These are phyloP conservation scores for Chrysolina haemoptera DNA, from an alignment of 2,888 invertebrate species.

Conservation along the genomic window DNA sequence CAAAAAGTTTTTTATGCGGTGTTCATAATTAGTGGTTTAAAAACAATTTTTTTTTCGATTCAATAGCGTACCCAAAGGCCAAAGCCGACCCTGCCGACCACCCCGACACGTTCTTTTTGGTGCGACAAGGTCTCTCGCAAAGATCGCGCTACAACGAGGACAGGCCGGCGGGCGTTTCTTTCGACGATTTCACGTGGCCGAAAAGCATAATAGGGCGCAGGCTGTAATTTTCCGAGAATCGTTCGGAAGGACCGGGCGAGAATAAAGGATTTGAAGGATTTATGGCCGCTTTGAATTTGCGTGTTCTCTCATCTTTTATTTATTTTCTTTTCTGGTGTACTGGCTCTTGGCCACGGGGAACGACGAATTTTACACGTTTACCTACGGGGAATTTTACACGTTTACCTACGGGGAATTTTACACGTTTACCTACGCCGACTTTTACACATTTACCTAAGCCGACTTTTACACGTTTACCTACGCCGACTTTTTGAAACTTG, in stretches of 20 bases:
- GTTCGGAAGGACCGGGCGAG: slow-evolving; percentile 12
- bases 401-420: too few species aligned
- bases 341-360: background rate
- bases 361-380: slow-evolving; percentile 8
- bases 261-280: slow-evolving; percentile 29
- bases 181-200: slow-evolving; percentile 18
- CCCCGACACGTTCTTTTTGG: slow-evolving; percentile 10
- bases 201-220: slow-evolving; percentile 15
- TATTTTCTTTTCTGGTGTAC: slow-evolving; percentile 9
- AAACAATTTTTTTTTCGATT: too few species aligned
- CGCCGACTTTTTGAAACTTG: background rate
- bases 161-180: slow-evolving; percentile 10
- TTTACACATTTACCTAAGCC: too few species aligned
- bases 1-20: too few species aligned
- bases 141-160: background rate
- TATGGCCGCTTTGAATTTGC: slow-evolving; percentile 25
- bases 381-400: too few species aligned
- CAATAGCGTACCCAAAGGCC: background rate
- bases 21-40: too few species aligned
- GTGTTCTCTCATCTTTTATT: slow-evolving; percentile 18
- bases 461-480: too few species aligned
- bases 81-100: background rate
- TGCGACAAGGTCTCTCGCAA: background rate
- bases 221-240: slow-evolving; percentile 11
- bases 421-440: too few species aligned